These are phyloP conservation scores for Athrips mouffetella DNA, from an alignment of 2,888 invertebrate genomes.

Conservation along the genomic window DNA sequence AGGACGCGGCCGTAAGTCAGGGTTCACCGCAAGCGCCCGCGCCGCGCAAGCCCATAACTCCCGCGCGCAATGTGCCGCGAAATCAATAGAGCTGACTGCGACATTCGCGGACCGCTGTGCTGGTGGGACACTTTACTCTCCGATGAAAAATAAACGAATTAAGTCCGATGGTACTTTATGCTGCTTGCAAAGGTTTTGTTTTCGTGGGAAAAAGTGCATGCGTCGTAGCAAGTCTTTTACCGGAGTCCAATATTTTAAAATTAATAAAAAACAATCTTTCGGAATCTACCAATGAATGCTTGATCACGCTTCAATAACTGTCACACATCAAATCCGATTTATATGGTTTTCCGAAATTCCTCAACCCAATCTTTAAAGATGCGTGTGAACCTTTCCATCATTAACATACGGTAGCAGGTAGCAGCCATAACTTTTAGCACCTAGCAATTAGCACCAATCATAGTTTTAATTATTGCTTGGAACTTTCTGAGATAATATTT, in stretches of 20 bases:
- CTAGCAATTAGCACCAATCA: constrained; percentile 11
- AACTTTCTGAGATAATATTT: constrained; percentile 28
- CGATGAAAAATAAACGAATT: too few relatives aligned
- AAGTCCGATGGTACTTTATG: too few relatives aligned
- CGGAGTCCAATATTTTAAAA: background rate
- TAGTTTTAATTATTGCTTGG: constrained; percentile 6
- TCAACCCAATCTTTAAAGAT: background rate
- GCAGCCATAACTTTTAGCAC: constrained; percentile 3
- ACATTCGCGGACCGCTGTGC: constrained; percentile 9
- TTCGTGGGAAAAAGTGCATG: background rate
- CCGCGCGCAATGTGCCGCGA: constrained; percentile 69
- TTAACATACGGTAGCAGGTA: background rate
- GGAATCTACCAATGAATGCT: background rate
- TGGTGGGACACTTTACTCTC: too few relatives aligned
- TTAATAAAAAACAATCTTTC: background rate
- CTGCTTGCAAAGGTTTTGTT: background rate
- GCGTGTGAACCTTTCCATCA: background rate
- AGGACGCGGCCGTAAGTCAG: constrained; percentile 59
- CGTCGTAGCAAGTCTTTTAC: too few relatives aligned
- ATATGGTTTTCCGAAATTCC: background rate
- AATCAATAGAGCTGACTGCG: constrained; percentile 64
- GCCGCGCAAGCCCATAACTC: constrained; percentile 52
- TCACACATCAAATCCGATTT: constrained; percentile 5
- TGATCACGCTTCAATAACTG: background rate
- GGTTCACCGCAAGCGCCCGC: constrained; percentile 50